Base-by-base conservation (phyloP, 2,888 invertebrate species). In the Drosophila affinis region DNA sequence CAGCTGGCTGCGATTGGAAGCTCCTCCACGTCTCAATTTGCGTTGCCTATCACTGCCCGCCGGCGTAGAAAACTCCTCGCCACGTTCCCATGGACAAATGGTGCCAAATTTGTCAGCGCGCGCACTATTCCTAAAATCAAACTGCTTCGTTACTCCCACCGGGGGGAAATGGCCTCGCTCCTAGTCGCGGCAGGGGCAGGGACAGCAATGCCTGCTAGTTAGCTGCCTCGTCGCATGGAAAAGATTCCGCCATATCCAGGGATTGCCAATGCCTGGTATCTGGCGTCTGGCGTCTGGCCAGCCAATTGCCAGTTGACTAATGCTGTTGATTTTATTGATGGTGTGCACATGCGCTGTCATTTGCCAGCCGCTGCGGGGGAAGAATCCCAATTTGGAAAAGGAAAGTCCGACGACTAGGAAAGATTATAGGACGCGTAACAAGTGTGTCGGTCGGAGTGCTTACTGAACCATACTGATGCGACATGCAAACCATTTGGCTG, bases 271-370 rank as follows among this genome's bases (percentile, higher is more conserved):
- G 34, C 17, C 46, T 32, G 53, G 32, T 3, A 21, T 47, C 62
- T 29, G 55, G 10, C 27, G 9, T 52, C 54, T 34, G 56, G 47
- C 54, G 74, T 54, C 55, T 52, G 64, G 56, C 75, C 18, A 45
- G 64, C 75, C 75, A 84, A 86, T 75, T 76, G 72, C 45, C 63
- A 63, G 70, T 76, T 90, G 89, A 88, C 84, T 84, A 89, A 88
- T 88, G 86, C 80, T 76, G 80, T 79, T 79, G 86, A 59, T 81
- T 76, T 87, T 89, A 90, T 84, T 76, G 79, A 87, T 86, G 78
- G 77, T 61, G 72, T 52, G 85, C 89, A 79, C 79, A 85, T 79
- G 87, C 76, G 73, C 77, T 52, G 61, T 63, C 61, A 80, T 82
- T 87, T 82, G 61, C 84, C 77, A 73, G 34, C 39, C 39, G 7